Evolutionary conservation across 2,888 invertebrate species (phyloP).

Genomic region (Zhuqinia jingwanae): DNA sequence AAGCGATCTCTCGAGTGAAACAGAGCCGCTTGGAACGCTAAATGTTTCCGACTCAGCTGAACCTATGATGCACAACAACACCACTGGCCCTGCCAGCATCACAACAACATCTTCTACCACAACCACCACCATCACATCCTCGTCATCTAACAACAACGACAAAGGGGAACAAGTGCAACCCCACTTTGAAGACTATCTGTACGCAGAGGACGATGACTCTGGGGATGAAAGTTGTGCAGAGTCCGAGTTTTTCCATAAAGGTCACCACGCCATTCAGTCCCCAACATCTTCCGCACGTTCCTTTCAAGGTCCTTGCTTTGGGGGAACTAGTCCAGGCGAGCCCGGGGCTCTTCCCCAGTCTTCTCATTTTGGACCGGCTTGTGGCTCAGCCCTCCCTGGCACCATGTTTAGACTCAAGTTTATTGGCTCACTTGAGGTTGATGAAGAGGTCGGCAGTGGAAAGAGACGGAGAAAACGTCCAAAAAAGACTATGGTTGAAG

Average conservation of each 20-base stretch:
- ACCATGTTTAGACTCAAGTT: slow-evolving; percentile 91
- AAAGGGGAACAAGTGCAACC: slow-evolving; percentile 67
- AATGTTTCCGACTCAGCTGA: slow-evolving; percentile 64
- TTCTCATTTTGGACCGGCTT: slow-evolving; percentile 74
- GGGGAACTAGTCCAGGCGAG: slow-evolving; percentile 70
- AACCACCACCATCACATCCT: slow-evolving; percentile 38
- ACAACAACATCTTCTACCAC: slow-evolving; percentile 21
- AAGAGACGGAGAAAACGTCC: slow-evolving; percentile 88
- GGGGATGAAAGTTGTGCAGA: slow-evolving; percentile 75
- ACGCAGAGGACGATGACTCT: slow-evolving; percentile 78
- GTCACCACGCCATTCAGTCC: slow-evolving; percentile 65
- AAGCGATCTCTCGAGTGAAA: slow-evolving; percentile 73
- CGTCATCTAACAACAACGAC: slow-evolving; percentile 49
- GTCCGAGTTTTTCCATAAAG: slow-evolving; percentile 75
- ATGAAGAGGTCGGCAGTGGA: slow-evolving; percentile 86
- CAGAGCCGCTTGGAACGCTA: slow-evolving; percentile 71
- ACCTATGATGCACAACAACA: slow-evolving; percentile 58
- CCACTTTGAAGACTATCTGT: slow-evolving; percentile 74
- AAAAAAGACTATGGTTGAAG: slow-evolving; percentile 94
- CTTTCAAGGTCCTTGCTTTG: slow-evolving; percentile 70
- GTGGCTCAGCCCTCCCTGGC: slow-evolving; percentile 84
- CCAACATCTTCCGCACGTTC: slow-evolving; percentile 64
- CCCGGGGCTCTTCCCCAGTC: slow-evolving; percentile 65
- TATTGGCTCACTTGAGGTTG: slow-evolving; percentile 92
- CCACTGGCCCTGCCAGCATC: background rate